Evolutionary conservation across 1,140 invertebrate species (phyloP).

Genomic region (Charaxes varanes): DNA sequence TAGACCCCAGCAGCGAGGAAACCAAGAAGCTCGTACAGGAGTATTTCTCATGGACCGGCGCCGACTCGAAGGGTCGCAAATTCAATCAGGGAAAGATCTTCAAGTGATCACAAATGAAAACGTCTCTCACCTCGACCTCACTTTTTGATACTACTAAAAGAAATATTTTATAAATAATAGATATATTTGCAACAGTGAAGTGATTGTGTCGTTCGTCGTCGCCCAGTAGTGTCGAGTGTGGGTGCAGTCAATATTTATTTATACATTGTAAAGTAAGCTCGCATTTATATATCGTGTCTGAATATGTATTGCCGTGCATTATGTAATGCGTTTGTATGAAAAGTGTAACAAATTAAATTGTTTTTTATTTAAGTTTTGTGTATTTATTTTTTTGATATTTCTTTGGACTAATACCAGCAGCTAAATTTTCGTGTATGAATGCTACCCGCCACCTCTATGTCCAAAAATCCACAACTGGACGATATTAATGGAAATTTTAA

Average conservation of each 20-base stretch:
- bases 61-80: conserved; percentile 90
- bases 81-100: conserved; percentile 99
- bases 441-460: too few species aligned
- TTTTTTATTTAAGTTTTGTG: conserved; percentile 17
- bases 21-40: conserved; percentile 94
- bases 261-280: conserved; percentile 14
- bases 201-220: not conserved
- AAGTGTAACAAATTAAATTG: conserved; percentile 15
- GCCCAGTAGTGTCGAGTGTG: not conserved
- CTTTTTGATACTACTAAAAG: conserved; percentile 14
- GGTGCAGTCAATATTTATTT: conserved; percentile 3
- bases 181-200: not conserved
- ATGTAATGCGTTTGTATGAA: conserved; percentile 11
- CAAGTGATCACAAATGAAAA: conserved; percentile 87
- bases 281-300: conserved; percentile 7
- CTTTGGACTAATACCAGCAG: too few species aligned
- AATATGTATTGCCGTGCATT: too few species aligned
- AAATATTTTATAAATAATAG: not conserved
- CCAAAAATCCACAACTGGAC: too few species aligned
- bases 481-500: too few species aligned
- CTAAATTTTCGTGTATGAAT: too few species aligned
- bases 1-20: conserved; percentile 87
- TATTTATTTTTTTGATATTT: conserved; percentile 6
- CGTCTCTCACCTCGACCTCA: too few species aligned
- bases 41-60: conserved; percentile 94